Evolutionary conservation across 2,113 vertebrate species (phyloP), one percentile per base, ranked within the genome.

Genomic region (Pelvicachromis taeniatus): DNA sequence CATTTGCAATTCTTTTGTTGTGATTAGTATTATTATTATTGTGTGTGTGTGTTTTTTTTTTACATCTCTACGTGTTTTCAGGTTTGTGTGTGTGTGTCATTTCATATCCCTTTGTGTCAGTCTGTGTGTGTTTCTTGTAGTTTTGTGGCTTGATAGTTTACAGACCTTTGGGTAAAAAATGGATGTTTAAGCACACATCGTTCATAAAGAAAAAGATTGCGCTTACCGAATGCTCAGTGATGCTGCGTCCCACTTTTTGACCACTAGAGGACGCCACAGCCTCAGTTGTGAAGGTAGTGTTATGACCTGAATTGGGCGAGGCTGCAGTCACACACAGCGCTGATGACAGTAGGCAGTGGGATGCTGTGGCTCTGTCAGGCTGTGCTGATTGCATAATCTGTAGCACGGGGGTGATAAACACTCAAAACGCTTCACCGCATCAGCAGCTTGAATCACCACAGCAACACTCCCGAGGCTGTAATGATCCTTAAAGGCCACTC

Each of bases 201-300:
- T 7, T 35, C 40, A 10, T 40, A 3, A 40, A 9, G 40, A 12
- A 42, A 42, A 42, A 42, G 40, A 11, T 4, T 13, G 40, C 40
- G 4, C 40, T 7, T 17, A 19, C 17, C 16, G 48, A 52, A 19
- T 19, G 14, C 16, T 19, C 16, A 52, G 17, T 8, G 17, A 7
- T 50, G 4, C 29, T 29, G 4, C 17, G 7, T 73, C 68, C 68
- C 42, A 31, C 26, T 75, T 75, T 75, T 26, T 48, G 54, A 21
- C 91, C 93, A 88, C 33, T 63, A 91, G 93, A 83, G 89, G 88
- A 52, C 87, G 73, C 80, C 52, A 73, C 55, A 21, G 3, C 19
- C 85, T 42, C 19, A 29, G 82, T 12, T 58, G 59, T 58, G 84
- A 77, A 21, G 16, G 56, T 21, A 21, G 87, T 1, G 14, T 9